Conservation (phyloP, 2,113 vertebrate genomes). For the Saguinus midas region DNA sequence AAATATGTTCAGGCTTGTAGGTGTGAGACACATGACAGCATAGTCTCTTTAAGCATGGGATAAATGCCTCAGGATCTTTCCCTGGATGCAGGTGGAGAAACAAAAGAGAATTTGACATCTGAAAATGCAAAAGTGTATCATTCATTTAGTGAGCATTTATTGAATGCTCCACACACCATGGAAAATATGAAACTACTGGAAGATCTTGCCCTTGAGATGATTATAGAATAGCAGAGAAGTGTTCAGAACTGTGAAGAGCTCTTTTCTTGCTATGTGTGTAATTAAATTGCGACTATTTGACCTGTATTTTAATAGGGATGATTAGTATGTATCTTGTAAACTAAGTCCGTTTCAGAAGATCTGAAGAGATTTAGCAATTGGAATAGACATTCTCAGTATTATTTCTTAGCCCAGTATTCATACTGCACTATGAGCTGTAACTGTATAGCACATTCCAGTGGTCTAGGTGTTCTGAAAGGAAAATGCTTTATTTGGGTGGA, state of each 20-base stretch:
- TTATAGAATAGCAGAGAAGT: not conserved
- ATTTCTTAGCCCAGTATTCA: not conserved
- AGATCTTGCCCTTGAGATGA: not conserved
- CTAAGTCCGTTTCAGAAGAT: not conserved
- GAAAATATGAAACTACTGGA: not conserved
- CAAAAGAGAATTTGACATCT: not conserved
- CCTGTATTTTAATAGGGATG: not conserved
- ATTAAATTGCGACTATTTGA: not conserved
- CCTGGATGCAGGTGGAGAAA: slow-evolving; percentile 42
- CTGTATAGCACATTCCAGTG: not conserved
- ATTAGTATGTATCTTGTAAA: not conserved
- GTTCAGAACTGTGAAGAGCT: not conserved
- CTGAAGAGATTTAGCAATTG: not conserved
- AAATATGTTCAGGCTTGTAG: slow-evolving; percentile 58
- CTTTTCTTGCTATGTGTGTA: not conserved
- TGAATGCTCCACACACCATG: not conserved
- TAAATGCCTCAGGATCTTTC: slow-evolving; percentile 63
- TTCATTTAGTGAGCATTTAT: not conserved
- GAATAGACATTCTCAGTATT: not conserved
- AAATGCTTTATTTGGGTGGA: slow-evolving; percentile 45
- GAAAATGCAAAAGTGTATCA: not conserved
- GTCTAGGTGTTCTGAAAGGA: slow-evolving; percentile 38
- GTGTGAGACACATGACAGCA: slow-evolving; percentile 30
- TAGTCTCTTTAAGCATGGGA: slow-evolving; percentile 45
- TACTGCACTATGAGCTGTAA: not conserved